Conservation (phyloP, 2,797 vertebrate genomes). For the Peromyscus attwateri region DNA sequence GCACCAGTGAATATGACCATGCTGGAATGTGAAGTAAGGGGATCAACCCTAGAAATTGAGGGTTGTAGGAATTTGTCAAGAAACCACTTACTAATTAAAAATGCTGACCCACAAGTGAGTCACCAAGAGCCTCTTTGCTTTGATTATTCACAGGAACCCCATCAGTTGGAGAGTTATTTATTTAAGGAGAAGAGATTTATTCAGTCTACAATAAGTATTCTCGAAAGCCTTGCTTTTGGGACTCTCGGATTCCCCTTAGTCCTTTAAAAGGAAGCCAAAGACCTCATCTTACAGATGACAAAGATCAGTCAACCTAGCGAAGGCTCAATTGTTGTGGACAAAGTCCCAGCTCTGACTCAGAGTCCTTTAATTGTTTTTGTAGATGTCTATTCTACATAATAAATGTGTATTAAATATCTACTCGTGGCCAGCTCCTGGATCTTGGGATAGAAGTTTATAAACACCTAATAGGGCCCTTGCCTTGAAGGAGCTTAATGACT, state of each 20-base stretch:
- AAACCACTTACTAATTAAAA: constrained; percentile 63
- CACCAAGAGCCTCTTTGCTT: constrained; percentile 27
- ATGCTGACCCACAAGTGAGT: constrained; percentile 33
- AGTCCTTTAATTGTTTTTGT: constrained; percentile 4
- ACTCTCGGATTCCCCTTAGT: background rate
- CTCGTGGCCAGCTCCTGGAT: background rate
- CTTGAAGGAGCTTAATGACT: constrained; percentile 14
- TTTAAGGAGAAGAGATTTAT: constrained; percentile 23
- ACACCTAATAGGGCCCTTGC: background rate
- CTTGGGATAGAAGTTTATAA: background rate
- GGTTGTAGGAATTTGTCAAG: constrained; percentile 30
- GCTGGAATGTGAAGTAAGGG: constrained; percentile 29
- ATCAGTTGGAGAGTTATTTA: background rate
- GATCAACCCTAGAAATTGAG: background rate
- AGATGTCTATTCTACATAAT: background rate
- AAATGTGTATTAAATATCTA: background rate
- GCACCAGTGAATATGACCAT: constrained; percentile 43
- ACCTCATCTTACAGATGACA: background rate
- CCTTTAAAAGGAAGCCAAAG: background rate
- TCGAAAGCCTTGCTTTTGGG: constrained; percentile 21
- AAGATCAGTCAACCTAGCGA: background rate
- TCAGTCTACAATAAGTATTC: constrained; percentile 17
- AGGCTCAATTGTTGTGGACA: background rate
- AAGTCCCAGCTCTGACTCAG: background rate
- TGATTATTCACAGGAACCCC: constrained; percentile 42